These are phyloP conservation scores for Pseudolaguvia tuberculata DNA, from an alignment of 2,113 vertebrate species.

Conservation along the genomic window DNA sequence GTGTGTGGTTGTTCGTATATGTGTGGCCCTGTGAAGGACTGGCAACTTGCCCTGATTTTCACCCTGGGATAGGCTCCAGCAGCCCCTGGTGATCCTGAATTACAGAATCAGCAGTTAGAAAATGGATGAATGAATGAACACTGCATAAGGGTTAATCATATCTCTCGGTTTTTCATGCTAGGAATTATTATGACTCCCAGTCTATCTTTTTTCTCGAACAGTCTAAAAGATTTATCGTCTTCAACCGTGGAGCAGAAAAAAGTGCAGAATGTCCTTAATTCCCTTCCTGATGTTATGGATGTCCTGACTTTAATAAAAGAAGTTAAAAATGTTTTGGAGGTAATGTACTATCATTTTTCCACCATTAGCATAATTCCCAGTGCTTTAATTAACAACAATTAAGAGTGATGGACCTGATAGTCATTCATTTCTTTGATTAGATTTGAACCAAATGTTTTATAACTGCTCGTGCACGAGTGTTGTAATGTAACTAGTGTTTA, in stretches of 20 bases:
- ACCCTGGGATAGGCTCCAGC: no score
- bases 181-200: not conserved
- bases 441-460: not conserved
- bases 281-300: slow-evolving; percentile 62
- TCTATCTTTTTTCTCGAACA: slow-evolving; percentile 49
- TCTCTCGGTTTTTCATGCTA: not conserved
- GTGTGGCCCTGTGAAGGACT: no score
- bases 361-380: no score
- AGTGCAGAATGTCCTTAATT: slow-evolving; percentile 71
- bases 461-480: not conserved
- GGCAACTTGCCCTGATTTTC: no score
- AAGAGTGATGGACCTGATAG: not conserved
- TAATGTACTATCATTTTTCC: no score
- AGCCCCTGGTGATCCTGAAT: no score
- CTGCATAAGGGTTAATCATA: not conserved
- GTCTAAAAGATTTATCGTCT: slow-evolving; percentile 73
- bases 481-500: not conserved
- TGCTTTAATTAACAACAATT: no score
- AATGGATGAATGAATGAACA: no score
- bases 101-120: no score
- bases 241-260: slow-evolving; percentile 73
- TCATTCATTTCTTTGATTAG: not conserved
- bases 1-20: no score
- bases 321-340: slow-evolving; percentile 73
- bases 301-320: slow-evolving; percentile 72